Evolutionary conservation across 2,888 invertebrate species (phyloP).

Genomic region (Ectropis crepuscularia): DNA sequence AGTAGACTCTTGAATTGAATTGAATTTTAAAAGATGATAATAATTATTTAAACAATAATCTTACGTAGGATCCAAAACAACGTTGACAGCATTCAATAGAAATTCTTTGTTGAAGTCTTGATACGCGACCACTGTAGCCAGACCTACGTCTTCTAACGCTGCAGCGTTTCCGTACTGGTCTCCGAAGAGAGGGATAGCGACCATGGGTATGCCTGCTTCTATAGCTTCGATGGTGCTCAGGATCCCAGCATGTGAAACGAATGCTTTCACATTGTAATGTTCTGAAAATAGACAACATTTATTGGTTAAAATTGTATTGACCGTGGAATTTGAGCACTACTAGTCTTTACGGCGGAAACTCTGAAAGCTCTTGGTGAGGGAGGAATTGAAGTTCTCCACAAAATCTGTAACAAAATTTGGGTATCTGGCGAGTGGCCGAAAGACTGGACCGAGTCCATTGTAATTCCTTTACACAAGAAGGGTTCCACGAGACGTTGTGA

Average conservation of each 20-base stretch:
- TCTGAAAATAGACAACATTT: slow-evolving; percentile 68
- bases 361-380: too few relatives aligned
- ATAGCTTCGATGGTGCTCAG: slow-evolving; percentile 88
- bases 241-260: slow-evolving; percentile 88
- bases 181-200: slow-evolving; percentile 89
- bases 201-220: slow-evolving; percentile 87
- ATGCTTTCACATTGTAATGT: slow-evolving; percentile 87
- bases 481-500: too few relatives aligned
- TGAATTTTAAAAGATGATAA: neutral
- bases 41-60: slow-evolving; percentile 42
- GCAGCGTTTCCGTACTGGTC: slow-evolving; percentile 88
- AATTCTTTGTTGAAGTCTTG: slow-evolving; percentile 83
- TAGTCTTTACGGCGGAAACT: too few relatives aligned
- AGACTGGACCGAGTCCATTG: too few relatives aligned
- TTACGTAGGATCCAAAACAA: slow-evolving; percentile 85
- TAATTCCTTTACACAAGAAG: too few relatives aligned
- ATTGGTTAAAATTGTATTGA: too few relatives aligned
- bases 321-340: too few relatives aligned
- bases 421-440: too few relatives aligned
- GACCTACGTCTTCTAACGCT: slow-evolving; percentile 84
- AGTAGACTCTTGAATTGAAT: too few relatives aligned
- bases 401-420: too few relatives aligned
- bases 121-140: slow-evolving; percentile 85
- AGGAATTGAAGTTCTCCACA: too few relatives aligned
- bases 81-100: slow-evolving; percentile 82